A percentile compares a stretch with the other conserved stretches of the same genome.
Evolutionary conservation across 2,113 vertebrate genomes (phyloP).

Genomic region (Seriola quinqueradiata): DNA sequence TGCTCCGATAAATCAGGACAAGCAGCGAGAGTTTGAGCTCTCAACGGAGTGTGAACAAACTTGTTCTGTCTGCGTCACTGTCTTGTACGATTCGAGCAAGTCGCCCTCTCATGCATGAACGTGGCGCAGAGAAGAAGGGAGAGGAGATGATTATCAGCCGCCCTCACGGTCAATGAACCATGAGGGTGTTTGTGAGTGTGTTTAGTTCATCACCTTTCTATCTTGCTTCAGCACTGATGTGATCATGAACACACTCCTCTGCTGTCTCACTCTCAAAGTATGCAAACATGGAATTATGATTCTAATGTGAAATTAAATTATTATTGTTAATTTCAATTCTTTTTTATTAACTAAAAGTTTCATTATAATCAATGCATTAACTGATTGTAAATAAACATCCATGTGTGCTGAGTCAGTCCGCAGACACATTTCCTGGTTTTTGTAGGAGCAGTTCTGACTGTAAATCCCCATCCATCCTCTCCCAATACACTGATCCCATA

Average conservation of each 20-base stretch:
- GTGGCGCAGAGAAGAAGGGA: background rate
- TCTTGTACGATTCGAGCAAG: constrained; percentile 1
- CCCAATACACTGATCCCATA: constrained; percentile 55
- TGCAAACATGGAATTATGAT: too few species aligned
- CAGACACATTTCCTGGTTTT: constrained; percentile 64
- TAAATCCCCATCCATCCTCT: constrained; percentile 62
- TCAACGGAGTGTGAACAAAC: constrained; percentile 5
- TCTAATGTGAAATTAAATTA: background rate
- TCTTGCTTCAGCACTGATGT: background rate
- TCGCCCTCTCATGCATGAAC: background rate
- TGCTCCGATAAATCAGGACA: constrained; percentile 44
- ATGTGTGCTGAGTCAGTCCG: constrained; percentile 2
- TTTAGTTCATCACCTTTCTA: background rate
- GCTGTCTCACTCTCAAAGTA: background rate
- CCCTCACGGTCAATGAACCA: constrained; percentile 30
- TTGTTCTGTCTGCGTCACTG: constrained; percentile 21
- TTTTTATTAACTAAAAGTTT: background rate
- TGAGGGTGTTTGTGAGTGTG: background rate
- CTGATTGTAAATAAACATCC: background rate
- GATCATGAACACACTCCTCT: background rate
- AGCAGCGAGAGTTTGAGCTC: constrained; percentile 13
- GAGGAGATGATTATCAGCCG: constrained; percentile 34
- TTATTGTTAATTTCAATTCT: background rate
- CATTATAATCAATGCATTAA: background rate
- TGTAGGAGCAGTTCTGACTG: constrained; percentile 22